These are phyloP conservation scores for Trachythela sp. DNA, from an alignment of 64 coral and sea anemone genomes.

Conservation along the genomic window DNA sequence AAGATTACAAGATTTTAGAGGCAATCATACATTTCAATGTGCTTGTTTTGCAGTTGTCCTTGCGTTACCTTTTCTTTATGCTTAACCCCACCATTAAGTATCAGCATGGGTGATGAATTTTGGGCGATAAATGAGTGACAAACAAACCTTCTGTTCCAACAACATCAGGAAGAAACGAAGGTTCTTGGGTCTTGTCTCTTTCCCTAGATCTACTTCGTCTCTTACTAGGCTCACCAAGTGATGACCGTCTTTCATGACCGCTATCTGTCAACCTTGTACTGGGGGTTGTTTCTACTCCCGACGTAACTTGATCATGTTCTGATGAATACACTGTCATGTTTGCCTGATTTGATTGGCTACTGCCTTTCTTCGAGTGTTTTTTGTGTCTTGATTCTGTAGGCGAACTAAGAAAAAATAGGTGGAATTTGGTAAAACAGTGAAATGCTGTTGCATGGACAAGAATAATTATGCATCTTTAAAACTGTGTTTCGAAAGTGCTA, in stretches of 20 bases:
- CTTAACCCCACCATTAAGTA: no score
- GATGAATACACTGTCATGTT: not conserved
- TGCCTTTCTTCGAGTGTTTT: not conserved
- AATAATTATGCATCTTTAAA: no score
- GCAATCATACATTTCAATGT: no score
- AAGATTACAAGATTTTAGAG: no score
- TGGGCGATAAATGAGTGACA: not conserved
- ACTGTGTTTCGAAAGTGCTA: no score
- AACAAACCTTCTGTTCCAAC: slow-evolving; percentile 16
- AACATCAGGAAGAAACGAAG: slow-evolving; percentile 3
- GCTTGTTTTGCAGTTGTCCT: no score
- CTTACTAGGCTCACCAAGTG: not conserved
- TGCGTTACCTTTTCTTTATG: no score
- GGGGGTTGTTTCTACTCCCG: not conserved
- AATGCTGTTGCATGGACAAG: no score
- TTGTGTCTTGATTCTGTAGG: not conserved
- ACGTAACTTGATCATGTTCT: not conserved
- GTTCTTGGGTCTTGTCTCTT: not conserved
- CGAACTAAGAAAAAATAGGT: not conserved
- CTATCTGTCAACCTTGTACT: not conserved
- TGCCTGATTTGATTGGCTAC: not conserved
- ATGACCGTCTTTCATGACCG: slow-evolving; percentile 1
- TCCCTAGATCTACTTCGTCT: not conserved
- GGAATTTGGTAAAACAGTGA: no score
- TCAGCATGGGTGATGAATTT: no score